Percentiles rank a stretch among this genome's conserved stretches.
These are phyloP conservation scores for Ochotona princeps DNA, from an alignment of 2,113 vertebrate genomes.

Conservation along the genomic window DNA sequence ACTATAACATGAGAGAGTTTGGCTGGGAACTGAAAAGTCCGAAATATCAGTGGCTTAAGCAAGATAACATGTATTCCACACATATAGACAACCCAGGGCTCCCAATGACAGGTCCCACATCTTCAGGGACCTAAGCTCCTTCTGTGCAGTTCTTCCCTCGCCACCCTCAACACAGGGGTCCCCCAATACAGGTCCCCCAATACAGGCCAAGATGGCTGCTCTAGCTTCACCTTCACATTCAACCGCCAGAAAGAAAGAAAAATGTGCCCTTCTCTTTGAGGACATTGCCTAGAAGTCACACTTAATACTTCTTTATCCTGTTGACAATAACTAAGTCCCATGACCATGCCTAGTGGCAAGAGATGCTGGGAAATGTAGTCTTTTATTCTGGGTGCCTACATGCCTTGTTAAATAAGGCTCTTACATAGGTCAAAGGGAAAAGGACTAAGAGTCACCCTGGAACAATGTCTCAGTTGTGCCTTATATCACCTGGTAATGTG, in stretches of 20 bases:
- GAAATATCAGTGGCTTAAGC: neutral
- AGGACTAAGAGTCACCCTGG: neutral
- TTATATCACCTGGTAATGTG: neutral
- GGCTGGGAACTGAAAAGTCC: neutral
- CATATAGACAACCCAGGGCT: neutral
- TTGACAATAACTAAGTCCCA: neutral
- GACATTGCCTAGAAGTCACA: neutral
- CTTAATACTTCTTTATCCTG: neutral
- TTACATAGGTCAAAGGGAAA: neutral
- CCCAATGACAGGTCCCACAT: neutral
- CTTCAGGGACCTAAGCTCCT: neutral
- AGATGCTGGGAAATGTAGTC: neutral
- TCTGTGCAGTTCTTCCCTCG: neutral
- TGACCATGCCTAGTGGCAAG: neutral
- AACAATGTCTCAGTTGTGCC: neutral
- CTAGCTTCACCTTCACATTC: neutral
- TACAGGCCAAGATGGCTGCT: neutral
- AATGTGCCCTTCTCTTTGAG: neutral
- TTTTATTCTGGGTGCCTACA: neutral
- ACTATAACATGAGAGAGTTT: too few species aligned
- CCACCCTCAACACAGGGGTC: neutral
- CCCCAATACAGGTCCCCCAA: neutral
- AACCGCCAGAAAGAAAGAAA: neutral
- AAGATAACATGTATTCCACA: neutral
- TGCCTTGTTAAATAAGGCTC: neutral